Conservation (phyloP, 2,888 invertebrate genomes). For the Aporophyla lueneburgensis region DNA sequence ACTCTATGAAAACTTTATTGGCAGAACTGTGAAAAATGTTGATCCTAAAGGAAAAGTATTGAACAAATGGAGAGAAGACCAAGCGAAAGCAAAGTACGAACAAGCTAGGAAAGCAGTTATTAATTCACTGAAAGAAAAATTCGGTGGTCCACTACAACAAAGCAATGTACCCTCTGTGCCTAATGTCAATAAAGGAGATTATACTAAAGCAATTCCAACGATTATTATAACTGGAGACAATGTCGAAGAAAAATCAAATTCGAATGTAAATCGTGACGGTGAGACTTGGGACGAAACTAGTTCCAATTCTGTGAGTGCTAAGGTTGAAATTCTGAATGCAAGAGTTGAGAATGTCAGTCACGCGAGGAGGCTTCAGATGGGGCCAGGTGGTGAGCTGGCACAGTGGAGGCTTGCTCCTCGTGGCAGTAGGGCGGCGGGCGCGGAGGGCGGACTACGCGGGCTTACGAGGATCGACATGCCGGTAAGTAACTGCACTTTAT, state of each 20-base stretch:
- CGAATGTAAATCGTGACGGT: conserved; percentile 80
- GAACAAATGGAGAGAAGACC: conserved; percentile 84
- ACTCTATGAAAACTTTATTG: conserved; percentile 67
- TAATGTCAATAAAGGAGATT: conserved; percentile 76
- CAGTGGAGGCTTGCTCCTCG: conserved; percentile 84
- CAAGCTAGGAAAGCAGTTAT: conserved; percentile 84
- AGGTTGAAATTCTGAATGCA: conserved; percentile 73
- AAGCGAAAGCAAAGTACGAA: conserved; percentile 82
- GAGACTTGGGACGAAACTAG: conserved; percentile 66
- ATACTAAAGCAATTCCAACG: conserved; percentile 75
- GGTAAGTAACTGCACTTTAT: conserved; percentile 78
- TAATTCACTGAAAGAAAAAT: conserved; percentile 87
- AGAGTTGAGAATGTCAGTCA: conserved; percentile 82
- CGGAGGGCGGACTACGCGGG: conserved; percentile 83
- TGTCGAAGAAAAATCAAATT: conserved; percentile 87
- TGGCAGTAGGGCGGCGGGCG: conserved; percentile 87
- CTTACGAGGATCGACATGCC: conserved; percentile 82
- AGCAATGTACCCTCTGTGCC: conserved; percentile 72
- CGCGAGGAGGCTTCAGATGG: conserved; percentile 87
- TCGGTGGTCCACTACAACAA: conserved; percentile 69
- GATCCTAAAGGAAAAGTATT: conserved; percentile 81
- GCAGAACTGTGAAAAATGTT: conserved; percentile 63
- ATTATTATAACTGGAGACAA: conserved; percentile 84
- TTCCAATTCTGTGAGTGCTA: conserved; percentile 70
- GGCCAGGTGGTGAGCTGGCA: conserved; percentile 88